A percentile compares a stretch with the other conserved stretches of the same genome.
Evolutionary conservation across 2,113 vertebrate species (phyloP).

Genomic region (Promerops cafer): DNA sequence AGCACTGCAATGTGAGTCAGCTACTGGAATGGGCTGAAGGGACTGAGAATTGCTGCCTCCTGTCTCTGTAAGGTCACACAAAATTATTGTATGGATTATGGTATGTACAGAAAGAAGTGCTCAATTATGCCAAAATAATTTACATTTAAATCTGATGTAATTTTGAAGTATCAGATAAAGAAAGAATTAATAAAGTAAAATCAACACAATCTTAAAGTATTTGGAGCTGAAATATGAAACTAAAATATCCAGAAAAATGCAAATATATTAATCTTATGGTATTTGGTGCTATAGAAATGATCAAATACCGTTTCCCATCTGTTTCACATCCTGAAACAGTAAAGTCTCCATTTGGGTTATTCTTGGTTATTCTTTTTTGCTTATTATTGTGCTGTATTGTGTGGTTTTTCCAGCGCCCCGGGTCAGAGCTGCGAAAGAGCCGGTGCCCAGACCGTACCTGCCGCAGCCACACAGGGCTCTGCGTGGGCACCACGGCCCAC

Average conservation of each 20-base stretch:
- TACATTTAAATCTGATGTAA: not conserved
- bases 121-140: not conserved
- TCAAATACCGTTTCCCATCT: rapidly evolving
- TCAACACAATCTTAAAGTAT: not conserved
- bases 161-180: not conserved
- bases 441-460: rapidly evolving
- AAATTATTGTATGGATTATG: not conserved
- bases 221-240: not conserved
- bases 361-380: not conserved
- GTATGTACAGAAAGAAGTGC: not conserved
- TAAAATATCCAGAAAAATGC: not conserved
- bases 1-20: not conserved
- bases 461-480: rapidly evolving
- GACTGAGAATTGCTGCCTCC: not conserved
- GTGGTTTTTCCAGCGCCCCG: too few relatives aligned
- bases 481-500: rapidly evolving
- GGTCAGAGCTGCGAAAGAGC: not conserved
- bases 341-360: not conserved
- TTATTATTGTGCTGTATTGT: not conserved
- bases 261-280: not conserved
- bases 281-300: not conserved
- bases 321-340: not conserved
- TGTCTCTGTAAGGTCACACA: not conserved
- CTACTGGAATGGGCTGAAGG: not conserved
- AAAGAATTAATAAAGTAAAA: not conserved